Evolutionary conservation across 2,888 invertebrate species (phyloP).

Genomic region (Synergus itoensis): DNA sequence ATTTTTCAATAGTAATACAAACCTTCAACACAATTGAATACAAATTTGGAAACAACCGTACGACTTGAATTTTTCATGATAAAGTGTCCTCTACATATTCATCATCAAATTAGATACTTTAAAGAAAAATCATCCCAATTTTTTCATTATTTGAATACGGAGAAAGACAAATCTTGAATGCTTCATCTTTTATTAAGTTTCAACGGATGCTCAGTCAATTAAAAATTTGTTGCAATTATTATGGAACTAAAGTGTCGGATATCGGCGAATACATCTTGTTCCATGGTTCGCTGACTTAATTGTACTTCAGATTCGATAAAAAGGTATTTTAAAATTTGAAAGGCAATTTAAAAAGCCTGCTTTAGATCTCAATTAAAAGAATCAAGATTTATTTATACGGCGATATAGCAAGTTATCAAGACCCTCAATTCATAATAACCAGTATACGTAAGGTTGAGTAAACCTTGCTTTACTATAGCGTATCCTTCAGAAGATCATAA

Average conservation of each 20-base stretch:
- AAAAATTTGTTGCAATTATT: no score
- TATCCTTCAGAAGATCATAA: conserved; percentile 8
- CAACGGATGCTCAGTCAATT: not conserved
- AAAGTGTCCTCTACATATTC: not conserved
- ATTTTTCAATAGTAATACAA: conserved; percentile 5
- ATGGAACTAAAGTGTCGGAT: no score
- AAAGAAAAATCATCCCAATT: not conserved
- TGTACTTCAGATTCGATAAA: no score
- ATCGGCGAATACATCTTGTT: no score
- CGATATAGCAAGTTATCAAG: no score
- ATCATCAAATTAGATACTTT: conserved; percentile 3
- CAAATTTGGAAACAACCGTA: not conserved
- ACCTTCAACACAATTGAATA: not conserved
- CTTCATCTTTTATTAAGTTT: not conserved
- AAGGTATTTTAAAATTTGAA: no score
- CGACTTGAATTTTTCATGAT: not conserved
- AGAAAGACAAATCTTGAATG: not conserved
- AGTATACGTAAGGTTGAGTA: not conserved
- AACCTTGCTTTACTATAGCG: not conserved
- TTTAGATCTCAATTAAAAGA: no score
- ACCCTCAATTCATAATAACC: not conserved
- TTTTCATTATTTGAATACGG: conserved; percentile 13
- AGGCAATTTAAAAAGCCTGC: no score
- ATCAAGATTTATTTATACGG: no score
- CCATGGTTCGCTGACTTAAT: no score